Base-by-base conservation (phyloP, 2,888 invertebrate genomes). In the Lasioglossum pauxillum region DNA sequence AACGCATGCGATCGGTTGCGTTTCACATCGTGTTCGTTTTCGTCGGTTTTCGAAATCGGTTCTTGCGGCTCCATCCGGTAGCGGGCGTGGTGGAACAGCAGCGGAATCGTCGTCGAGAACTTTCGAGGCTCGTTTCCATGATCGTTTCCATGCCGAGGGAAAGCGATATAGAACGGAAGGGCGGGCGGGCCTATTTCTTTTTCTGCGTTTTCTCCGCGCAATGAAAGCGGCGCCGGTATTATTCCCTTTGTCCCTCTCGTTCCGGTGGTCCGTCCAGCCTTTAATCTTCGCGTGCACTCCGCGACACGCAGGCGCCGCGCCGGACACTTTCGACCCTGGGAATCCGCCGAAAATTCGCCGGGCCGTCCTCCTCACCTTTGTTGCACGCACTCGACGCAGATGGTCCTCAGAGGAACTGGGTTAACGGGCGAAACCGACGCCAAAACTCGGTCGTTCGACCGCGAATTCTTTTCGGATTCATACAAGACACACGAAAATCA, bases 241-340 rank as follows among this genome's bases (percentile, higher is more conserved):
- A 85, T 82, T 83, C 75, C 89, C 83, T 89, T 89, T 89, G 87
- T 89, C 67, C 80, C 81, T 81, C 81, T 86, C 83, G 90, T 91
- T 83, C 84, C 84, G 83, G 83, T 83, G 86, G 60, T 79, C 75
- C 84, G 78, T 78, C 75, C 73, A 87, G 85, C 79, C 91, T 90
- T 88, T 83, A 89, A 90, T 88, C 82, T 86, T 90, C 38, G 86
- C 85, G 84, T 83, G 88, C 83, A 69, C 49, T 53, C 71, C 78
- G 75, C 75, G 46, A 74, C 67, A 49, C 76, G 72, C 74, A 81
- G 78, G 75, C 53, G 23, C 53, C 10, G 53, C 23, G 53, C 53
- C 23, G 53, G 19, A 67, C 67, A 67, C 35, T 67, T 35, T 67
- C 67, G 35, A 67, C 8, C 67, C 16, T 67, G 67, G 67, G 67